Percentiles rank a stretch among this genome's conserved stretches.
Evolutionary conservation across 1,140 invertebrate genomes (phyloP).

Genomic region (Oryctes rhinoceros): DNA sequence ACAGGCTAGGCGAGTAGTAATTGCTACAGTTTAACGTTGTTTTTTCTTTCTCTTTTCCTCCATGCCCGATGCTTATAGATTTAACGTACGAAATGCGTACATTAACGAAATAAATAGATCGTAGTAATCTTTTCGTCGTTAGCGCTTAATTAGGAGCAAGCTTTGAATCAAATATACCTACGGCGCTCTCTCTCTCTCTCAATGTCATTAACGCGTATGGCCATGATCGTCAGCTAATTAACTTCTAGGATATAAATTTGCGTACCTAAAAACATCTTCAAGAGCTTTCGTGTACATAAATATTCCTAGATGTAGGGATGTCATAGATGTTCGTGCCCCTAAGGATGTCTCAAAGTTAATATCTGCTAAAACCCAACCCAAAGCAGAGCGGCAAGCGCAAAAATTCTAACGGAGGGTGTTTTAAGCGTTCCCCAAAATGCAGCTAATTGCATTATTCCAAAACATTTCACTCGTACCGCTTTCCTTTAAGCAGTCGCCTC

Average conservation of each 20-base stretch:
- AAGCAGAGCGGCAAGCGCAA: neutral
- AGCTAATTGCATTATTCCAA: conserved; percentile 35
- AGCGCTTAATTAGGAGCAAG: neutral
- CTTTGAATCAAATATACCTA: neutral
- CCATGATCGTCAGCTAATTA: neutral
- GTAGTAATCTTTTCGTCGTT: neutral
- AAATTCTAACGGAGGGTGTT: conserved; percentile 15
- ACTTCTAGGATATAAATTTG: neutral
- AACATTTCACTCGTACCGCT: conserved; percentile 21
- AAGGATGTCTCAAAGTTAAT: neutral
- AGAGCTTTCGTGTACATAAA: neutral
- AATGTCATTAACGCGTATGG: too few relatives aligned
- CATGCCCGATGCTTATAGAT: neutral
- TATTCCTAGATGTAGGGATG: neutral
- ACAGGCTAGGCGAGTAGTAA: neutral
- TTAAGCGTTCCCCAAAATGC: conserved; percentile 27
- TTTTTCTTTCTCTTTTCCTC: neutral
- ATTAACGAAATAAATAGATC: neutral
- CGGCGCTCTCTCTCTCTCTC: too few relatives aligned
- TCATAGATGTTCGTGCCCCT: neutral
- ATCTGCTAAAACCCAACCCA: conserved; percentile 13
- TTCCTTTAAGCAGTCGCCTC: neutral
- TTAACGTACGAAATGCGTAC: neutral
- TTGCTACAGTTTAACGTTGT: conserved; percentile 9
- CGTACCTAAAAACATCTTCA: neutral